Conservation (phyloP, 2,113 vertebrate species). For the Anguilla rostrata region DNA sequence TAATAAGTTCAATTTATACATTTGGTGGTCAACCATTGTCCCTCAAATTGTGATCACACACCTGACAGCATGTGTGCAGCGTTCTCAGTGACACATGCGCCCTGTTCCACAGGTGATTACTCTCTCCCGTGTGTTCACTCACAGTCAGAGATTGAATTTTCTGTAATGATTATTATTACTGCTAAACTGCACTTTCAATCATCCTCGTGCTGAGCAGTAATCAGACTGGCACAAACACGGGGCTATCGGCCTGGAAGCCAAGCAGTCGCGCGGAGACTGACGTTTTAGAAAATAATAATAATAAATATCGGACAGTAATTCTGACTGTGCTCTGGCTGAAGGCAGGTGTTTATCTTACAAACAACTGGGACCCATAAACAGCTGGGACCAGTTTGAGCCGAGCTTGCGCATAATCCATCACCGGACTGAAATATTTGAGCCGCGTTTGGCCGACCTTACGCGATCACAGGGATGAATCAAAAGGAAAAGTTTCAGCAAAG, state of each 20-base stretch:
- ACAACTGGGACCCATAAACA: neutral
- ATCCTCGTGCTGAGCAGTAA: neutral
- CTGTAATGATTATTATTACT: neutral
- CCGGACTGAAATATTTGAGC: neutral
- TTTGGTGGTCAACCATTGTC: too few relatives aligned
- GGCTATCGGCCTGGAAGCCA: neutral
- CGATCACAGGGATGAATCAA: neutral
- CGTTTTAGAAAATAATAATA: too few relatives aligned
- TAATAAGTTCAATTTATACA: too few relatives aligned
- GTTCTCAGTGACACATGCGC: neutral
- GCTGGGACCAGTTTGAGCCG: neutral
- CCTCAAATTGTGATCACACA: neutral
- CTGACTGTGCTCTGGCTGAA: neutral
- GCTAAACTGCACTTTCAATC: conserved; percentile 19
- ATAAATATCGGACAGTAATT: conserved; percentile 1
- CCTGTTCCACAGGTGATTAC: neutral
- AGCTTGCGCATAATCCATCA: neutral
- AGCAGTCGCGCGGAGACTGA: too few relatives aligned
- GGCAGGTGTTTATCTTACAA: neutral
- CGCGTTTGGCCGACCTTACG: neutral
- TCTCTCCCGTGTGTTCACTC: neutral
- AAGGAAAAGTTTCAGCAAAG: neutral
- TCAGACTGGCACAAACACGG: conserved; percentile 15
- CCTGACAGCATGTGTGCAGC: neutral
- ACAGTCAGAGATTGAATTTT: conserved; percentile 1